Evolutionary conservation across 2,888 invertebrate genomes (phyloP).

Genomic region (Bruchidius siliquastri): DNA sequence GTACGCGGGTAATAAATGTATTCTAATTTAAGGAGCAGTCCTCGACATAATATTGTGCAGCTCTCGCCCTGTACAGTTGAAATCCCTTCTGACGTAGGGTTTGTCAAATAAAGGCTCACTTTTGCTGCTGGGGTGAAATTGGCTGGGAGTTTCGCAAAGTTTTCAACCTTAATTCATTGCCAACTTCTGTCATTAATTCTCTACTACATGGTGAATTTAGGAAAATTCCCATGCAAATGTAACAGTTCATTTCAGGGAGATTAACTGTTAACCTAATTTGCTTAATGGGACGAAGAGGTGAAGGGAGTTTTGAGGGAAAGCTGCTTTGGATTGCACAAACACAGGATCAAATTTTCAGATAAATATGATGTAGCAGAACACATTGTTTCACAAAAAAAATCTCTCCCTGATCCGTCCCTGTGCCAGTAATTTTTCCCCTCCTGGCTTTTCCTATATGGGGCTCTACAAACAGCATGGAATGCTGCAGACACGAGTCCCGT

Average conservation of each 20-base stretch:
- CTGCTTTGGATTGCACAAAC: no score
- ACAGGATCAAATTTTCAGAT: no score
- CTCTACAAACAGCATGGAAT: no score
- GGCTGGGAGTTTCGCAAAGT: slow-evolving; percentile 77
- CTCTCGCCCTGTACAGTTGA: neutral
- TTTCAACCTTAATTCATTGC: slow-evolving; percentile 43
- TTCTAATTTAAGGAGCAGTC: no score
- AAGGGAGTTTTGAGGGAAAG: neutral
- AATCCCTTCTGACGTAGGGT: neutral
- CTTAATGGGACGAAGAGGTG: neutral
- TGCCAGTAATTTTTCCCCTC: no score
- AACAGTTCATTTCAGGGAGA: neutral
- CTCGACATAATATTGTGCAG: neutral
- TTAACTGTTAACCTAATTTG: neutral
- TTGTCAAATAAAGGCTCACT: neutral
- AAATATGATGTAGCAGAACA: no score
- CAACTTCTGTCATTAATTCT: neutral
- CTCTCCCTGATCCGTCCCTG: no score
- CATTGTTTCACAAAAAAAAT: no score
- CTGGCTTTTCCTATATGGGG: no score
- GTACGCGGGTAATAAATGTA: no score
- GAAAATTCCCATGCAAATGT: neutral
- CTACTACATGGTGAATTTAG: neutral
- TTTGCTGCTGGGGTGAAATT: neutral
- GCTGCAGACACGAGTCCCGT: no score